A percentile compares a stretch with the other conserved stretches of the same genome.
phyloP scores from a whole-genome alignment of 2,888 invertebrate species.

The Tetanocera ferruginea region DNA sequence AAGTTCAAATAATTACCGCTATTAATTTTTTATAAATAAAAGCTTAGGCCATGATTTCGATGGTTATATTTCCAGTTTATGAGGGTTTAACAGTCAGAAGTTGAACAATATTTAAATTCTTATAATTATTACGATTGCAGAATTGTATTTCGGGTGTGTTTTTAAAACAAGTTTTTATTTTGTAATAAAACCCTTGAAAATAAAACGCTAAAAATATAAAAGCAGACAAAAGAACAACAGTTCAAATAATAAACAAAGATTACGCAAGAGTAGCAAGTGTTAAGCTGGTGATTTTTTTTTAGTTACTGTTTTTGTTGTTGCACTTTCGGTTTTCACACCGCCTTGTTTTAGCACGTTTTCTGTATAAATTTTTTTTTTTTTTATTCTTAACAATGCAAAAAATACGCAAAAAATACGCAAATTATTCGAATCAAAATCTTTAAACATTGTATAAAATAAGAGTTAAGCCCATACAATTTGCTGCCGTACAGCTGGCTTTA shows the following conservation, averaged over 20 bases:
- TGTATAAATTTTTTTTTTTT: neutral
- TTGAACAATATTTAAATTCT: neutral
- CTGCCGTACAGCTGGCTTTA: no score
- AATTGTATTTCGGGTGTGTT: no score
- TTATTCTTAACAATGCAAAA: neutral
- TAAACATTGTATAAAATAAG: no score
- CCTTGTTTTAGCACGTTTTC: neutral
- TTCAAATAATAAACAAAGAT: neutral
- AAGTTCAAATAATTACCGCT: no score
- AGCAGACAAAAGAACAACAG: no score
- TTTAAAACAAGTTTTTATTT: no score
- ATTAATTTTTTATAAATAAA: no score
- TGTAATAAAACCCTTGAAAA: neutral
- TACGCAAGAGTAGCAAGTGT: neutral
- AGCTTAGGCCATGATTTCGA: neutral
- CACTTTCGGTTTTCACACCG: conserved; percentile 1
- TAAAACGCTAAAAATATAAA: neutral
- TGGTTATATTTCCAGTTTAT: neutral
- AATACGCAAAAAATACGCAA: no score
- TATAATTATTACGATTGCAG: neutral
- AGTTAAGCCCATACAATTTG: no score
- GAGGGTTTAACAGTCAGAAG: neutral
- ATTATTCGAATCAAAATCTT: no score
- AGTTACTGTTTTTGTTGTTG: neutral
- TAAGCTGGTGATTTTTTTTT: neutral